Conservation (phyloP, 2,888 invertebrate species). For the Ornithoptera alexandrae region DNA sequence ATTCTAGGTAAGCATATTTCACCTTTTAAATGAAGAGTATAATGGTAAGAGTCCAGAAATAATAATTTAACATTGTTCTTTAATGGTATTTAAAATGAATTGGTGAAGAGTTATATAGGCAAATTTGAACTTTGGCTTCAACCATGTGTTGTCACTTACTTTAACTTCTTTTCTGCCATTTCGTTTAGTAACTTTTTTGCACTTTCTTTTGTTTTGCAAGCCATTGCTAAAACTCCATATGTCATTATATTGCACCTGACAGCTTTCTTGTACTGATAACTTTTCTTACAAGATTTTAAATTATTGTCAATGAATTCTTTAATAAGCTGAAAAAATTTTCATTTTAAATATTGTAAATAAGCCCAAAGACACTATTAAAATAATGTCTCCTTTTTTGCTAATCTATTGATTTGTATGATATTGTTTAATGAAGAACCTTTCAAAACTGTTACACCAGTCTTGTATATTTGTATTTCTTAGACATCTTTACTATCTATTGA, state of each 20-base stretch:
- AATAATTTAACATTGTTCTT: too few relatives aligned
- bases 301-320: slow-evolving; percentile 75
- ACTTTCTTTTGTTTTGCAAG: slow-evolving; percentile 83
- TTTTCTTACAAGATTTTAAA: slow-evolving; percentile 53
- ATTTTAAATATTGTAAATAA: not conserved
- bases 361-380: not conserved
- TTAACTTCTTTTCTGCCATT: slow-evolving; percentile 84
- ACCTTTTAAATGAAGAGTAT: too few relatives aligned
- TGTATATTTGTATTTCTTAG: too few relatives aligned
- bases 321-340: slow-evolving; percentile 70
- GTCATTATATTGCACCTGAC: slow-evolving; percentile 88
- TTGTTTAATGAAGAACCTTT: too few relatives aligned
- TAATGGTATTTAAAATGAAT: not conserved
- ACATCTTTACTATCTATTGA: too few relatives aligned
- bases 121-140: not conserved
- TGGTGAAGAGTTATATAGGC: not conserved
- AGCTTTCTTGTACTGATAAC: slow-evolving; percentile 60
- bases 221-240: slow-evolving; percentile 90
- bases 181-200: slow-evolving; percentile 84
- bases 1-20: too few relatives aligned
- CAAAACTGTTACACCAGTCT: too few relatives aligned
- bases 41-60: too few relatives aligned
- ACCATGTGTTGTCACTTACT: slow-evolving; percentile 61
- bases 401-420: too few relatives aligned
- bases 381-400: too few relatives aligned